These are phyloP conservation scores for Probaryconus sp. DNA, from an alignment of 1,140 invertebrate species.

Conservation along the genomic window DNA sequence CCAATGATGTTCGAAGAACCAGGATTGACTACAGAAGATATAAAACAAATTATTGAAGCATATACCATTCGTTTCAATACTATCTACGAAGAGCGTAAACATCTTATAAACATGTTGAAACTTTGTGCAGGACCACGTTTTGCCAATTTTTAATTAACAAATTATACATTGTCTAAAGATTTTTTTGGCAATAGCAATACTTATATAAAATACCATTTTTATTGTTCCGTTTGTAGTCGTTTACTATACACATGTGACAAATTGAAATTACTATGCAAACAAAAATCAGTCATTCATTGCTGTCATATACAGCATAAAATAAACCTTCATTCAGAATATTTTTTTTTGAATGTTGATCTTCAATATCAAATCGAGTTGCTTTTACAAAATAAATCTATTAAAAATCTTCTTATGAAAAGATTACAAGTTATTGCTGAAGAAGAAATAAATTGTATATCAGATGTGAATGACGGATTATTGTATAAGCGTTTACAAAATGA, in stretches of 20 bases:
- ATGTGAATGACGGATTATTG: not conserved
- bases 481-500: not conserved
- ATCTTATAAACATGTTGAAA: not conserved
- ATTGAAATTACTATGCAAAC: too few relatives aligned
- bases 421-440: too few relatives aligned
- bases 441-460: too few relatives aligned
- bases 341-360: too few relatives aligned
- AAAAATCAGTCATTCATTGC: too few relatives aligned
- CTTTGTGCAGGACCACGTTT: conserved; percentile 5
- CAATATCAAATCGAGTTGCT: too few relatives aligned
- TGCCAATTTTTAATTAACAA: conserved; percentile 1
- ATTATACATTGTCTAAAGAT: conserved; percentile 8
- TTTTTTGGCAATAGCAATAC: not conserved
- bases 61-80: not conserved
- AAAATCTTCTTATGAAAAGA: too few relatives aligned
- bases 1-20: conserved; percentile 1
- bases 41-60: not conserved
- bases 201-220: conserved; percentile 1
- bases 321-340: too few relatives aligned
- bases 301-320: too few relatives aligned
- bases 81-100: not conserved
- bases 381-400: too few relatives aligned
- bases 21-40: not conserved
- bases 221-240: not conserved
- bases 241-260: not conserved